Evolutionary conservation across 2,888 invertebrate species (phyloP), one percentile per base, ranked within the genome.

Genomic region (Eupithecia centaureata): DNA sequence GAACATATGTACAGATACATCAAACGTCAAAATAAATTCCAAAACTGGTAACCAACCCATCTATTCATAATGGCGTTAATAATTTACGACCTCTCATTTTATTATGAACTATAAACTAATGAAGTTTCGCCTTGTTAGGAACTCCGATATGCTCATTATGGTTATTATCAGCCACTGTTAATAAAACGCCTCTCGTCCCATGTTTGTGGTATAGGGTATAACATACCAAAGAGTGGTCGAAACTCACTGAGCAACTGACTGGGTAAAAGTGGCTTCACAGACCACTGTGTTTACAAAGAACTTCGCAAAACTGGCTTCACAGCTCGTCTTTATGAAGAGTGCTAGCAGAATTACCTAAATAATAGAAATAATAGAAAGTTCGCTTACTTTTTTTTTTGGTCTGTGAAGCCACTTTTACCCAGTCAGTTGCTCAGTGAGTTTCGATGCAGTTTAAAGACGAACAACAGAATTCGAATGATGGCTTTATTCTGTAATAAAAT

Each of bases 151-250:
- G 25, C 52, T 52, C 18, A 57, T 57, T 57, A 57, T 22, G 57
- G 57, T 57, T 30, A 57, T 57, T 57, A 57, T 18, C 61, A 60
- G 70, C 73, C 73, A 63, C 68, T 56, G 67, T 63, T 73, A 73
- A 71, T 73, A 62, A 73, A 72, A 73, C 70, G 70, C 68, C 66
- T 65, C 47, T 65, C 63, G 63, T 63, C 47, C 63, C 68, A 63
- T 65, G 74, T 70, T 73, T 68, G 70, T 62, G 61, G 68, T 72
- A 70, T 61, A 72, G 70, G 61, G 68, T 72, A 70, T 61, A 72
- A 72, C 52, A 69, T 68, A 51, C 65, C 68, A 61, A 54, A 47
- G 58, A 12, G 13, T 18, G 27, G 3, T 10, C 66, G 61, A 0
- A 61, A 66, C 8, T 64, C 32, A 61, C 51, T 70, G 7, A 32